Base-by-base conservation (phyloP, 2,888 invertebrate genomes). In the Phengaris alcon region DNA sequence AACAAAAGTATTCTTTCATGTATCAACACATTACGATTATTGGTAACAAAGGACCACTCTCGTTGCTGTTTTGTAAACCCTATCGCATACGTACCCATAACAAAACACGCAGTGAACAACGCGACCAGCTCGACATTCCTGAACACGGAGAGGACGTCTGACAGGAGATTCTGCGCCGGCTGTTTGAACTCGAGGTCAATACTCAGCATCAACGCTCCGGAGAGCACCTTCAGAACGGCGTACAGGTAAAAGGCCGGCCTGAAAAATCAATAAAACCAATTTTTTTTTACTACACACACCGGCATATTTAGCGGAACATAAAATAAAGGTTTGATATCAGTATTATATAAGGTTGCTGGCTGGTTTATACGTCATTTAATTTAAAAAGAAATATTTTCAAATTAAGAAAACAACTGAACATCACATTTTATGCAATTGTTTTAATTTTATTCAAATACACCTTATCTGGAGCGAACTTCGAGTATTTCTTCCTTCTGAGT, bases 191-290 rank as follows among this genome's bases (percentile, higher is more conserved):
- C 95, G 81, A 97, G 88, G 85, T 96, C 95, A 77, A 97, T 96
- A 82, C 95, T 94, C 80, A 97, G 86, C 94, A 97, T 96, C 72
- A 96, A 85, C 7, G 93, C 85, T 0, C 95, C 96, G 46, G 96
- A 96, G 8, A 95, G 87, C 4, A 96, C 89, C 86, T 97, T 96
- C 81, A 97, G 84, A 3, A 94, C 94, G 4, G 96, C 96, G 86
- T 97, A 97, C 78, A 97, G 85, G 86, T 96, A 96, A 86, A 97
- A 97, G 68, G 96, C 96, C n/a, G 96, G 96, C 82, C 96, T 96
- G 91, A 59, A 89, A 88, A 75, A 68, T 22, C 22, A 22, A 22
- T 22, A 1, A 22, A 22, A 22, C 22, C 22, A 22, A 22, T 22
- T 22, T 0, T 22, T 22, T 22, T 22, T 22, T 22, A n/a, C n/a